phyloP scores from a whole-genome alignment of 2,888 invertebrate genomes.

The Drosophila kuntzei region DNA sequence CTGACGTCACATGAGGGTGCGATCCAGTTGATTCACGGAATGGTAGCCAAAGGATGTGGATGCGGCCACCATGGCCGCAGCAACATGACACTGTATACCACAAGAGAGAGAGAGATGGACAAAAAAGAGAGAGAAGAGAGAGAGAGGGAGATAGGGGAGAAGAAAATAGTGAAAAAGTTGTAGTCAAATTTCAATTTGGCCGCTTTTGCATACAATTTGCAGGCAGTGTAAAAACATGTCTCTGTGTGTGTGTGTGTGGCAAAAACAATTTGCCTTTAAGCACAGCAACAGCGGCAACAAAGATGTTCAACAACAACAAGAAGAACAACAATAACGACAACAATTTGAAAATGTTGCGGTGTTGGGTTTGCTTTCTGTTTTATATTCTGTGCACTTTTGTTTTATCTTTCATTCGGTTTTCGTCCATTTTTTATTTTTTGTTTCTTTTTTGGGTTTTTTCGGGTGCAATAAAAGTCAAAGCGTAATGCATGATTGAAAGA shows the following conservation, averaged over 20 bases:
- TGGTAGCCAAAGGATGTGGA: constrained; percentile 85
- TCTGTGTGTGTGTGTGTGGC: constrained; percentile 22
- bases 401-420: constrained; percentile 10
- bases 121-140: constrained; percentile 5
- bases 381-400: constrained; percentile 31
- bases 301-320: constrained; percentile 54
- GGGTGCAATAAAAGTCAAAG: constrained; percentile 74
- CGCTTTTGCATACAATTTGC: constrained; percentile 62
- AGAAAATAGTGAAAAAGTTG: constrained; percentile 39
- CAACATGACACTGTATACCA: constrained; percentile 84
- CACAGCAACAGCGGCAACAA: constrained; percentile 60
- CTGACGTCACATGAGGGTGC: constrained; percentile 85
- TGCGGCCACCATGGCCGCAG: constrained; percentile 85
- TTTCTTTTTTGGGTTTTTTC: constrained; percentile 28
- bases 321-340: constrained; percentile 40
- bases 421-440: constrained; percentile 13
- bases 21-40: constrained; percentile 85
- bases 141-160: constrained; percentile 16
- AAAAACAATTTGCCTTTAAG: constrained; percentile 62
- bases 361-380: constrained; percentile 62
- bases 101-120: constrained; percentile 8
- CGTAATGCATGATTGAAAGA: constrained; percentile 77
- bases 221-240: constrained; percentile 64
- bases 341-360: constrained; percentile 63
- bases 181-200: constrained; percentile 42